Percentiles rank a stretch among this genome's conserved stretches.
Conservation (phyloP, 2,113 vertebrate species). For the Aegotheles bennettii region DNA sequence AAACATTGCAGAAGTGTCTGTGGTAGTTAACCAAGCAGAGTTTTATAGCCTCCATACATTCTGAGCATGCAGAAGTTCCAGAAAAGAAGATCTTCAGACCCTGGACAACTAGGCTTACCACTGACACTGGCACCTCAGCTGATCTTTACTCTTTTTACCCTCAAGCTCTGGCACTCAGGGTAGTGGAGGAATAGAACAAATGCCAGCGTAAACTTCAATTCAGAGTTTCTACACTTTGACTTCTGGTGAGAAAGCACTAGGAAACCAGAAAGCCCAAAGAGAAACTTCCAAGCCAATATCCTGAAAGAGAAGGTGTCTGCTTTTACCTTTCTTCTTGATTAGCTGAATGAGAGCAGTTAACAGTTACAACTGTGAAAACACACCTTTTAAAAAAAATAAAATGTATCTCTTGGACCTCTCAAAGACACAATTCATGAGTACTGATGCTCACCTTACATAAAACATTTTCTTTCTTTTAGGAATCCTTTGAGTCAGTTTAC, state of each 20-base stretch:
- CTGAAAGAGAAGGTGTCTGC: background rate
- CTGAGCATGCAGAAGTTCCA: background rate
- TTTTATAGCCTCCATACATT: background rate
- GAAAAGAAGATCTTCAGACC: background rate
- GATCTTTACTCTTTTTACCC: background rate
- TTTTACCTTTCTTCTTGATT: background rate
- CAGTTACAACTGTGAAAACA: background rate
- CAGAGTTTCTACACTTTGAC: background rate
- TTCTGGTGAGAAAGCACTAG: background rate
- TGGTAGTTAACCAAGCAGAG: background rate
- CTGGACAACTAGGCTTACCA: background rate
- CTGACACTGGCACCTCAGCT: background rate
- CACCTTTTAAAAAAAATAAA: too few species aligned
- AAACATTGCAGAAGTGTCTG: background rate
- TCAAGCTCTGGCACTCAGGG: background rate
- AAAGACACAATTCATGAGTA: background rate
- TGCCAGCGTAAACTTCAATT: background rate
- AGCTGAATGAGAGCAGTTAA: background rate
- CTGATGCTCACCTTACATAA: fast-evolving
- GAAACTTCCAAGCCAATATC: background rate
- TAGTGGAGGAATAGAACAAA: background rate
- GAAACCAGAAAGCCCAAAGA: background rate
- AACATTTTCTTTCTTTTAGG: background rate
- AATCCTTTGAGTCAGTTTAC: background rate
- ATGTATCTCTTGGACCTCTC: background rate